phyloP scores from a whole-genome alignment of 2,888 invertebrate species.

The Sphaerophoria rueppellii region DNA sequence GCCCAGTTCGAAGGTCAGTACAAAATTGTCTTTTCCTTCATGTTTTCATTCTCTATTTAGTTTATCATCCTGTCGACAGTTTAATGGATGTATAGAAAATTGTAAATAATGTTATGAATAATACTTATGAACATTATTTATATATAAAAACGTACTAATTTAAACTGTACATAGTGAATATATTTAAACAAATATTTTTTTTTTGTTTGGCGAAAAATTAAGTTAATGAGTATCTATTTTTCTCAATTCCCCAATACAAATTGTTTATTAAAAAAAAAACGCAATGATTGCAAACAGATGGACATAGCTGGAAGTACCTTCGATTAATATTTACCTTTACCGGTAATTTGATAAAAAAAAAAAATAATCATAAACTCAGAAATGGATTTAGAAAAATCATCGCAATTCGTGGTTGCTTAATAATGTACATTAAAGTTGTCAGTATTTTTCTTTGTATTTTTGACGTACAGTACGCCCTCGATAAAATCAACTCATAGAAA shows the following conservation, averaged over 20 bases:
- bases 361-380: slow-evolving; percentile 33
- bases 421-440: slow-evolving; percentile 38
- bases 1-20: slow-evolving; percentile 91
- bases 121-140: neutral
- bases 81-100: slow-evolving; percentile 55
- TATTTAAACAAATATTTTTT: slow-evolving; percentile 21
- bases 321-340: slow-evolving; percentile 75
- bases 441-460: slow-evolving; percentile 76
- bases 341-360: slow-evolving; percentile 74
- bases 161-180: slow-evolving; percentile 4
- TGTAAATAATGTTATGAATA: slow-evolving; percentile 7
- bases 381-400: slow-evolving; percentile 54
- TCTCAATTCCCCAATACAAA: neutral
- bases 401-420: slow-evolving; percentile 27
- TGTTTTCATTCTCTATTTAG: slow-evolving; percentile 31
- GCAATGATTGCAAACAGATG: slow-evolving; percentile 78
- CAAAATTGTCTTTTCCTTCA: slow-evolving; percentile 6
- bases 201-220: neutral
- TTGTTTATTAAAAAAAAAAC: slow-evolving; percentile 5
- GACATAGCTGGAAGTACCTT: slow-evolving; percentile 79
- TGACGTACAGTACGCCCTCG: slow-evolving; percentile 63
- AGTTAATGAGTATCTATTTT: no score
- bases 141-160: neutral
- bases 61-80: slow-evolving; percentile 51
- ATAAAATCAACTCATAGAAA: slow-evolving; percentile 29